Evolutionary conservation across 1,140 invertebrate species (phyloP), one percentile per base, ranked within the genome.

Genomic region (Gryllus bimaculatus): DNA sequence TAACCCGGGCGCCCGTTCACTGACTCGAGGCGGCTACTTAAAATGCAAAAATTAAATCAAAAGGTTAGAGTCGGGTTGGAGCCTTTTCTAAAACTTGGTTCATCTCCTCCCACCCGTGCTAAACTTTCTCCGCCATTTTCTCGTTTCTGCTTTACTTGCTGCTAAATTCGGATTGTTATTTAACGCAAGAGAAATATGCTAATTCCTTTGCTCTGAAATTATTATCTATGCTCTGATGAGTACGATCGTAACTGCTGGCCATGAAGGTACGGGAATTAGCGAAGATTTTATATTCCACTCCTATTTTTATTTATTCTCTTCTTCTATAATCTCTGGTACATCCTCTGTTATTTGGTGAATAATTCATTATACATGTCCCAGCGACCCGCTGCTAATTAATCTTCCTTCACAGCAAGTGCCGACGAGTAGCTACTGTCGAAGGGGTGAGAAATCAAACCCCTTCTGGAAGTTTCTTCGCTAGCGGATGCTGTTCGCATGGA

Each of bases 1-100:
- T 66, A 10, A 66, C 54, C 18, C 54, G 10, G 26, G 26, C 54
- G 10, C 18, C 54, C 54, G 54, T 66, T 66, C 54, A 66, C 10
- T 66, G 54, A 66, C 54, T 66, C 54, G 54, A 66, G 18, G 49
- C 49, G 15, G 54, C 54, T 66, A 66, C 54, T 66, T 66, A 66
- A 66, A 66, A 66, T 66, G 54, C 54, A 66, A 66, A 66, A 66
- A 66, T 66, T 66, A 66, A 66, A 66, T 66, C 54, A 66, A 66
- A 66, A 66, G 54, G 54, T 66, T 66, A 66, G 54, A 66, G 10
- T 66, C 54, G 54, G 54, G 10, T 10, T 13, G 54, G 54, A 18
- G 10, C 54, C 54, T 66, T 66, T 66, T 66, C 54, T 66, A 66
- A 66, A 66, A 66, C 54, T 66, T 66, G 54, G 10, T 66, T 66